phyloP scores from a whole-genome alignment of 2,797 vertebrate species.

The Gymnoscopelus microlampas region DNA sequence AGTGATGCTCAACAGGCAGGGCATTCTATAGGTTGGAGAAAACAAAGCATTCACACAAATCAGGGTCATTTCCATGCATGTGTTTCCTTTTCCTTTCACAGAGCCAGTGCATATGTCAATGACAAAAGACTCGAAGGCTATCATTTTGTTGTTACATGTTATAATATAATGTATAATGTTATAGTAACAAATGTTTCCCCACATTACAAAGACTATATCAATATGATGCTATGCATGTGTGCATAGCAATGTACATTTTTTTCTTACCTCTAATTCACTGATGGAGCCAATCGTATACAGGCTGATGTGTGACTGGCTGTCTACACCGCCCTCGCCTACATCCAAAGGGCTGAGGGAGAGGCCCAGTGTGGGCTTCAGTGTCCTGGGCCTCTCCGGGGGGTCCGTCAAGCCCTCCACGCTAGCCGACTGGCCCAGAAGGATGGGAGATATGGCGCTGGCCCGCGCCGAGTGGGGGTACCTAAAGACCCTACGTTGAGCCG shows the following conservation, averaged over 20 bases:
- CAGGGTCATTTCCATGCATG: neutral
- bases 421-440: constrained; percentile 78
- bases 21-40: constrained; percentile 10
- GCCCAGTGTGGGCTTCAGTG: constrained; percentile 81
- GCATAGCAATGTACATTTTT: neutral
- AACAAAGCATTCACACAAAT: constrained; percentile 7
- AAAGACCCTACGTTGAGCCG: constrained; percentile 70
- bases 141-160: too few relatives aligned
- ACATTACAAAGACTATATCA: too few relatives aligned
- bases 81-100: neutral
- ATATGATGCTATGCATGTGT: too few relatives aligned
- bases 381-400: constrained; percentile 81
- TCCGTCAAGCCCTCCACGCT: constrained; percentile 72
- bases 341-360: constrained; percentile 77
- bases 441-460: constrained; percentile 78
- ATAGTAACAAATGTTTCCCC: neutral
- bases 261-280: constrained; percentile 85
- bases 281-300: constrained; percentile 75
- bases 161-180: too few relatives aligned
- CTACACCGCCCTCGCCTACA: constrained; percentile 67
- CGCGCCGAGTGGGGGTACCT: constrained; percentile 72
- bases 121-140: too few relatives aligned
- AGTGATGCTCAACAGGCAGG: constrained; percentile 11
- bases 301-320: constrained; percentile 77
- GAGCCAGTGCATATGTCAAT: neutral